Percentiles rank a stretch among this genome's conserved stretches.
phyloP scores from a whole-genome alignment of 1,140 invertebrate genomes.

The Samia ricini region DNA sequence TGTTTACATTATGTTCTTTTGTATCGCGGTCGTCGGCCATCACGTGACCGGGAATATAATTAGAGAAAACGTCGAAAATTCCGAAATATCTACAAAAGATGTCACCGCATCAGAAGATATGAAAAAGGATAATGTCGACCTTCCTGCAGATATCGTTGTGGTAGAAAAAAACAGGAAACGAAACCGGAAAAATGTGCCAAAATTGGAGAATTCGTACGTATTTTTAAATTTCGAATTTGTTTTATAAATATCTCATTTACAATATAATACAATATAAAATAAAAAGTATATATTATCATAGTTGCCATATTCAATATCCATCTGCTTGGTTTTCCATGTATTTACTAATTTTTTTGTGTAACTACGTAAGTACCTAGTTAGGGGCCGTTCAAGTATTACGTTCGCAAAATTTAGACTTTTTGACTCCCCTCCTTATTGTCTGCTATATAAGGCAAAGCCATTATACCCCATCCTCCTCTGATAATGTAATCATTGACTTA shows the following conservation, averaged over 20 bases:
- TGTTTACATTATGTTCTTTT: conserved; percentile 27
- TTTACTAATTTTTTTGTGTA: too few species aligned
- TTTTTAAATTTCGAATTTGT: not conserved
- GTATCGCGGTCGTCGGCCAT: conserved; percentile 17
- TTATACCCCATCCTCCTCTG: too few species aligned
- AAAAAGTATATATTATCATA: too few species aligned
- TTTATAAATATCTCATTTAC: not conserved
- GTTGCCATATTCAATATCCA: too few species aligned
- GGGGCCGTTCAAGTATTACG: too few species aligned
- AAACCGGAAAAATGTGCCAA: conserved; percentile 32
- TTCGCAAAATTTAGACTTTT: too few species aligned
- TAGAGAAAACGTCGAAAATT: conserved; percentile 13
- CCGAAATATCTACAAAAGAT: not conserved
- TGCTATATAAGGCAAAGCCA: too few species aligned
- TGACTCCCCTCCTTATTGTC: too few species aligned
- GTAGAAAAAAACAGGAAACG: conserved; percentile 18
- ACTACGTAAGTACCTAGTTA: too few species aligned
- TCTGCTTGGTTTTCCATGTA: too few species aligned
- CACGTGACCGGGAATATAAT: conserved; percentile 32
- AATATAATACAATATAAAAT: not conserved
- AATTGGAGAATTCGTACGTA: conserved; percentile 54
- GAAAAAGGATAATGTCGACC: conserved; percentile 28
- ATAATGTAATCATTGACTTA: too few species aligned
- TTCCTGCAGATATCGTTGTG: conserved; percentile 20
- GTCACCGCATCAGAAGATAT: too few species aligned